Evolutionary conservation across 2,797 vertebrate genomes (phyloP).

Genomic region (Iguana delicatissima): DNA sequence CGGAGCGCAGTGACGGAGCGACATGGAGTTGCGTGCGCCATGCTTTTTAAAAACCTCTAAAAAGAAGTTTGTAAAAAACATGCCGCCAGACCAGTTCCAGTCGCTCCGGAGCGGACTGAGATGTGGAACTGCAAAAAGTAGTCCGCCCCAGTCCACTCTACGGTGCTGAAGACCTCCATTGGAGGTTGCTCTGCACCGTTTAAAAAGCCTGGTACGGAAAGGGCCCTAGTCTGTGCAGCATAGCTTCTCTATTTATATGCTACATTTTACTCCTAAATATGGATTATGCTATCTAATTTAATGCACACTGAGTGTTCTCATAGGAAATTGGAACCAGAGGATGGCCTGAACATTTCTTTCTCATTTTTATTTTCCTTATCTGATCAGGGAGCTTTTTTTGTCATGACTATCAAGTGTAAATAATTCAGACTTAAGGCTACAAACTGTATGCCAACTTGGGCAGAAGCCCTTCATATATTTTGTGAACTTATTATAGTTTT

Average conservation of each 20-base stretch:
- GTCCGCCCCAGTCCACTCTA: too few species aligned
- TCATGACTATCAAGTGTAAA: constrained; percentile 47
- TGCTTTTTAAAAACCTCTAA: too few species aligned
- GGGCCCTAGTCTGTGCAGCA: neutral
- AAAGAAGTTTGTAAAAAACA: too few species aligned
- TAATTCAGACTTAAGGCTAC: constrained; percentile 49
- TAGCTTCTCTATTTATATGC: neutral
- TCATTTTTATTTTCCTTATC: constrained; percentile 51
- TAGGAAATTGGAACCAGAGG: constrained; percentile 34
- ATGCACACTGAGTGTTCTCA: constrained; percentile 37
- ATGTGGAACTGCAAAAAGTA: too few species aligned
- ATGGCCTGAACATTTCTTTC: constrained; percentile 1
- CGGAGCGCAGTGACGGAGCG: too few species aligned
- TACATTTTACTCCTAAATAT: constrained; percentile 6
- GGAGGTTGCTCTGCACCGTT: too few species aligned
- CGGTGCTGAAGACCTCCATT: too few species aligned
- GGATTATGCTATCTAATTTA: constrained; percentile 17
- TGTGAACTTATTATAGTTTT: constrained; percentile 63
- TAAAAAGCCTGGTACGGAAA: too few species aligned
- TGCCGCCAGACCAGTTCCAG: too few species aligned
- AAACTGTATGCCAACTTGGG: constrained; percentile 71
- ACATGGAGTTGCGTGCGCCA: too few species aligned
- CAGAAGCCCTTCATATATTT: constrained; percentile 58
- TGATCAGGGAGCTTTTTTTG: constrained; percentile 54
- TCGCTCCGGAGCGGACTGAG: too few species aligned